Conservation (phyloP, 2,113 vertebrate species). For the Mobula hypostoma region DNA sequence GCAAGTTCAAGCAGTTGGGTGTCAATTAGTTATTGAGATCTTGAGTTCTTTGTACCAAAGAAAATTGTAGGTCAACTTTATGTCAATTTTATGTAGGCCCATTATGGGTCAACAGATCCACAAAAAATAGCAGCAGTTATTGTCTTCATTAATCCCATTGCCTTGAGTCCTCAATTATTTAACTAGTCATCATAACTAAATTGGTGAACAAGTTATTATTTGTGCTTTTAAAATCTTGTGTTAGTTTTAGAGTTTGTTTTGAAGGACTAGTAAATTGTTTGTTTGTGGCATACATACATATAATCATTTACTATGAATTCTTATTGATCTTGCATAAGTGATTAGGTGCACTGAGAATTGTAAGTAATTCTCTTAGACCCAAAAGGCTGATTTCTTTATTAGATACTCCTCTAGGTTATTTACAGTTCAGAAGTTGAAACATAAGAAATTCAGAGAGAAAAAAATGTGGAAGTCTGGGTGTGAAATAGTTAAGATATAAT, state of each 20-base stretch:
- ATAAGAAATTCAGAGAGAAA: not conserved
- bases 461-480: not conserved
- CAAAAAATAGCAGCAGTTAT: not conserved
- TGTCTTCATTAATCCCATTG: not conserved
- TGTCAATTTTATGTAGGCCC: too few species aligned
- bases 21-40: too few species aligned
- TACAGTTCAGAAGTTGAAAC: not conserved
- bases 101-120: not conserved
- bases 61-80: not conserved
- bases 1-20: too few species aligned
- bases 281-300: not conserved
- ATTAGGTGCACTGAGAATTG: not conserved
- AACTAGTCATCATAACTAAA: constrained; percentile 6
- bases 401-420: not conserved
- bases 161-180: not conserved
- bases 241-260: not conserved
- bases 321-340: not conserved
- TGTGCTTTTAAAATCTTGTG: not conserved
- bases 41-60: too few species aligned
- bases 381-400: not conserved
- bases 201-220: not conserved
- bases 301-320: not conserved
- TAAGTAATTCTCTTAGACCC: not conserved
- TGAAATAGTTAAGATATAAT: constrained; percentile 1
- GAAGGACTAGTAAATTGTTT: not conserved